Percentiles rank a stretch among this genome's conserved stretches.
Conservation (phyloP, 2,888 invertebrate species). For the Ophion obscuratus region DNA sequence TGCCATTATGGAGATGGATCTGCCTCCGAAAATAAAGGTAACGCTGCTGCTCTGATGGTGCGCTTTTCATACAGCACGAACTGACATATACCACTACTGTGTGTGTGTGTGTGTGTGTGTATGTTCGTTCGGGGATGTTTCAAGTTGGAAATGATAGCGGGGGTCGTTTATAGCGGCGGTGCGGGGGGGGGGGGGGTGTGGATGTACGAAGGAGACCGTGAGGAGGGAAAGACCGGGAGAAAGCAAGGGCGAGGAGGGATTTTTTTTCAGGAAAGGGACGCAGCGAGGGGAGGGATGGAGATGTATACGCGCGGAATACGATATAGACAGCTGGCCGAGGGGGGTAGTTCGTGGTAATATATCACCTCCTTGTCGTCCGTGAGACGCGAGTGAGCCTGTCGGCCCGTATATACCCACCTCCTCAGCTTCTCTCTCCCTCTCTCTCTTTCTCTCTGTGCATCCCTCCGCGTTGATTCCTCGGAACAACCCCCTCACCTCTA, state of each 20-base stretch:
- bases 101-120: slow-evolving; percentile 4
- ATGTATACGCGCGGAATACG: slow-evolving; percentile 13
- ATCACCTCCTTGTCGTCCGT: slow-evolving; percentile 83
- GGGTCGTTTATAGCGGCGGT: slow-evolving; percentile 66
- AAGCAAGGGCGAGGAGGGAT: slow-evolving; percentile 44
- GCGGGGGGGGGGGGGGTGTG: slow-evolving; percentile 55
- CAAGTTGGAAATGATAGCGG: slow-evolving; percentile 68
- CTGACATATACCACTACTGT: background rate
- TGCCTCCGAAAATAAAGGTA: slow-evolving; percentile 80
- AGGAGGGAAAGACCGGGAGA: slow-evolving; percentile 32
- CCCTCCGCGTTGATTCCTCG: slow-evolving; percentile 49
- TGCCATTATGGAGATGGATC: slow-evolving; percentile 83
- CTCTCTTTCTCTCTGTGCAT: slow-evolving; percentile 57
- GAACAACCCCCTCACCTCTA: slow-evolving; percentile 19
- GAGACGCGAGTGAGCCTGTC: slow-evolving; percentile 82
- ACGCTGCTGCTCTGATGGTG: slow-evolving; percentile 70
- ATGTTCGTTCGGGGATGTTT: background rate
- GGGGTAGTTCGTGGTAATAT: slow-evolving; percentile 81
- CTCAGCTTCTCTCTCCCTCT: slow-evolving; percentile 66
- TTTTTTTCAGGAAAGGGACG: slow-evolving; percentile 30
- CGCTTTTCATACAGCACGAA: slow-evolving; percentile 30
- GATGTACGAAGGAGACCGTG: slow-evolving; percentile 32
- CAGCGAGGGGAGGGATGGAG: slow-evolving; percentile 50
- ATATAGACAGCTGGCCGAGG: slow-evolving; percentile 62
- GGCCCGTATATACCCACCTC: slow-evolving; percentile 76